Conservation (phyloP, 2,113 vertebrate species). For the Nesoenas mayeri region DNA sequence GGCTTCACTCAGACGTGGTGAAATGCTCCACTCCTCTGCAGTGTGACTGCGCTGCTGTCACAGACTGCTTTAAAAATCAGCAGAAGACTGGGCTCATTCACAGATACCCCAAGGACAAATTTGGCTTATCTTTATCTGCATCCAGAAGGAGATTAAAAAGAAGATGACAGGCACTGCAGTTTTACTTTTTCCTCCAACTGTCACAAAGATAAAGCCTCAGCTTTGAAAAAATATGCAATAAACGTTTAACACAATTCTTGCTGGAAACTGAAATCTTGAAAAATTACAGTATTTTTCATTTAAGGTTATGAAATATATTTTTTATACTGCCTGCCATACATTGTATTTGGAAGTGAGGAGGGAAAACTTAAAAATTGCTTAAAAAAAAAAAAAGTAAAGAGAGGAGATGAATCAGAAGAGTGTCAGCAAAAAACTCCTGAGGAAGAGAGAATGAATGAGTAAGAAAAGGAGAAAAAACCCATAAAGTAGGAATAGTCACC, state of each 20-base stretch:
- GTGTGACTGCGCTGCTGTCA: not conserved
- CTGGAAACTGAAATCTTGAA: not conserved
- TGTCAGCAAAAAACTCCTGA: not conserved
- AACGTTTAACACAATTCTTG: not conserved
- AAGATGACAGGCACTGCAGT: rapidly evolving
- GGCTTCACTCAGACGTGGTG: not conserved
- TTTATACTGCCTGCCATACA: not conserved
- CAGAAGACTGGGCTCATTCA: not conserved
- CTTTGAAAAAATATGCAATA: not conserved
- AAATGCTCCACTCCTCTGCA: not conserved
- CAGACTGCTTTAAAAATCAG: not conserved
- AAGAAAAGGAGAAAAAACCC: not conserved
- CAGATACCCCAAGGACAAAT: not conserved
- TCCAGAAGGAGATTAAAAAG: not conserved
- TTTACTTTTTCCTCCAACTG: not conserved
- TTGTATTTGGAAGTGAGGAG: not conserved
- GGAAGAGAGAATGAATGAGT: not conserved
- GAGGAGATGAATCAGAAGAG: not conserved
- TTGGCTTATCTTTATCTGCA: not conserved
- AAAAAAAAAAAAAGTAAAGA: not conserved
- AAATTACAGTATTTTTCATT: not conserved
- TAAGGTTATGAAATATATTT: not conserved
- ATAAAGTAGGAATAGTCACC: not conserved
- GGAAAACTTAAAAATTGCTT: not conserved
- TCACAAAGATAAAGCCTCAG: not conserved